Conservation (phyloP, 2,888 invertebrate genomes). For the Trachelus troglodyta region DNA sequence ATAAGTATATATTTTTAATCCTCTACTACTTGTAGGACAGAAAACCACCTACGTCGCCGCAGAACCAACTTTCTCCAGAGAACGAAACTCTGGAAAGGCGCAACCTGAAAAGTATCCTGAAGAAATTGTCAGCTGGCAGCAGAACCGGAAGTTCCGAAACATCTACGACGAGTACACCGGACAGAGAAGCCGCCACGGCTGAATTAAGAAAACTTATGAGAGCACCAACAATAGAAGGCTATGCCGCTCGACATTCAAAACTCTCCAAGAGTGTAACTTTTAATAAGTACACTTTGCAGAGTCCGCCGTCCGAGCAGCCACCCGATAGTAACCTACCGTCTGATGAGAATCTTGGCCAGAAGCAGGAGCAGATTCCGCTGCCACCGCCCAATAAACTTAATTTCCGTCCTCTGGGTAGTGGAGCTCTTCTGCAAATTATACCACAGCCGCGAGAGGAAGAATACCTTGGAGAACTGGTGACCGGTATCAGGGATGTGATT, state of each 20-base stretch:
- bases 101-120: conserved; percentile 86
- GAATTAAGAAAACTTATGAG: conserved; percentile 79
- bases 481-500: conserved; percentile 85
- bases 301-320: conserved; percentile 73
- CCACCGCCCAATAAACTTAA: conserved; percentile 60
- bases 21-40: background rate
- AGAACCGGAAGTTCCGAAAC: conserved; percentile 62
- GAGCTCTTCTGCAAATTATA: conserved; percentile 52
- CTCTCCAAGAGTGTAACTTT: conserved; percentile 91
- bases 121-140: conserved; percentile 81
- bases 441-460: conserved; percentile 73
- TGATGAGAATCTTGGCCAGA: conserved; percentile 11
- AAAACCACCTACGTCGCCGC: conserved; percentile 15
- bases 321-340: conserved; percentile 33
- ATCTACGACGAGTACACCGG: conserved; percentile 55
- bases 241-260: conserved; percentile 88
- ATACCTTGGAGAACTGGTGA: conserved; percentile 82
- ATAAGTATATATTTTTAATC: background rate
- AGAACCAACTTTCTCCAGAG: conserved; percentile 69
- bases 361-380: conserved; percentile 50
- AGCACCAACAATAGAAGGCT: conserved; percentile 89
- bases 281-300: conserved; percentile 85
- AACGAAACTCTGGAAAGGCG: conserved; percentile 87
- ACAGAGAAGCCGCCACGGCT: conserved; percentile 63
- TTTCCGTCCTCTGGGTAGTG: conserved; percentile 63